Base-by-base conservation (phyloP, 35 echinoderm and acorn worm species). In the Nesometra sesokonis region DNA sequence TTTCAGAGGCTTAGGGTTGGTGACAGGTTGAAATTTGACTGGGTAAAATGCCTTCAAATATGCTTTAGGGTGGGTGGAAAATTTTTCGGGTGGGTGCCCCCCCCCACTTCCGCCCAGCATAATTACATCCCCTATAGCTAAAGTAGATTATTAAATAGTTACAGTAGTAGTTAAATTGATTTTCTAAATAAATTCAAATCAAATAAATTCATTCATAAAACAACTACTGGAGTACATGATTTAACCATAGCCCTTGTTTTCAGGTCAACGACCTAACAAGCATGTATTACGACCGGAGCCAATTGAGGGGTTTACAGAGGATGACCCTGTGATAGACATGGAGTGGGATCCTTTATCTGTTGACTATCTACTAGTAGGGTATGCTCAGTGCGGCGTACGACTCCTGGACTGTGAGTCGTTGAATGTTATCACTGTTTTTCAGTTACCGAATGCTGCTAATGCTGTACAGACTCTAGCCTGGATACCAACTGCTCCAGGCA, bases 401-500 rank as follows among this genome's bases (percentile, higher is more conserved):
- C 82, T 97, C 78, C 77, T 97, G 13, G 95, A 97, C 78, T 91
- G 92, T 36, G 90, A 88, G 3, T 89, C 95, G 4, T 47, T 84
- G 32, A 89, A 67, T 31, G 80, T 81, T 32, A 85, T 97, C 29
- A 94, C 89, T 80, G 89, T 88, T 30, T 97, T 97, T 82, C 78
- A 84, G 31, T 57, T 88, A 40, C 95, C 95, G 3, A 97, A 90
- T 86, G 84, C 90, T 0, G 92, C 92, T 47, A 86, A 87, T 19
- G 57, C 92, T 21, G 84, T 97, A 17, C 78, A 87, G 35, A 97
- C 95, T 2, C 37, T 97, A 47, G 92, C 95, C 13, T 97, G 95
- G 95, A 92, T 97, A 39, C 92, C 95, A 29, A 91, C 92, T 29
- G 95, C 95, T 77, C 95, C 95, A 33, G 95, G 95, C n/a, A 97